A percentile compares a stretch with the other conserved stretches of the same genome.
These are phyloP conservation scores for Anarhynchus alexandrinus DNA, from an alignment of 2,113 vertebrate genomes.

Conservation along the genomic window DNA sequence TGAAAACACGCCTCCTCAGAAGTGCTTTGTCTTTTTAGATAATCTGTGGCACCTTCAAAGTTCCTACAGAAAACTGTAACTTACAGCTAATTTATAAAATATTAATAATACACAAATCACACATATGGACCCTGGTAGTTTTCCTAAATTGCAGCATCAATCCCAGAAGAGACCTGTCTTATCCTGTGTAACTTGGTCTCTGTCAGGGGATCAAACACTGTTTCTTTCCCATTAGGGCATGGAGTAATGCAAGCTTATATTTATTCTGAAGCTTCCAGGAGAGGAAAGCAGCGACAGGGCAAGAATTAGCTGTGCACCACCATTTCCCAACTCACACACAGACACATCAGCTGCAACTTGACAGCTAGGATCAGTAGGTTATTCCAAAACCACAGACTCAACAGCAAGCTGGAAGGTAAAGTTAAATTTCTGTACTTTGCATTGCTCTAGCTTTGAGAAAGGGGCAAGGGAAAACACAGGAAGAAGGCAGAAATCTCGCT, in stretches of 20 bases:
- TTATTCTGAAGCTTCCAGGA: neutral
- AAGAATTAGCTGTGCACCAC: neutral
- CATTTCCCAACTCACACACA: neutral
- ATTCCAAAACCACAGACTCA: neutral
- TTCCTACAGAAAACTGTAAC: neutral
- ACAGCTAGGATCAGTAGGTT: neutral
- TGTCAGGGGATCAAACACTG: neutral
- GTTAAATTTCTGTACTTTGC: neutral
- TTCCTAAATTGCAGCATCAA: neutral
- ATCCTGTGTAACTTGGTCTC: neutral
- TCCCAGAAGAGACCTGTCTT: neutral
- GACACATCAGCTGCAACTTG: neutral
- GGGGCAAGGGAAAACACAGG: neutral
- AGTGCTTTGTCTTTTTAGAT: neutral
- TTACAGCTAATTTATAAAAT: neutral
- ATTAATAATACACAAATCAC: neutral
- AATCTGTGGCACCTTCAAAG: neutral
- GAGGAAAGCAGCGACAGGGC: accelerated
- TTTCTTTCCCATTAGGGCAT: neutral
- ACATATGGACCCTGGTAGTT: neutral
- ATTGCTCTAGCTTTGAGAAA: neutral
- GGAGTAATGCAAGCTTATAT: neutral
- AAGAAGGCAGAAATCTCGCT: neutral
- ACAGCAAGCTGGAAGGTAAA: neutral
- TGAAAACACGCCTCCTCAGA: neutral